Evolutionary conservation across 2,888 invertebrate species (phyloP).

Genomic region (Boloria selene): DNA sequence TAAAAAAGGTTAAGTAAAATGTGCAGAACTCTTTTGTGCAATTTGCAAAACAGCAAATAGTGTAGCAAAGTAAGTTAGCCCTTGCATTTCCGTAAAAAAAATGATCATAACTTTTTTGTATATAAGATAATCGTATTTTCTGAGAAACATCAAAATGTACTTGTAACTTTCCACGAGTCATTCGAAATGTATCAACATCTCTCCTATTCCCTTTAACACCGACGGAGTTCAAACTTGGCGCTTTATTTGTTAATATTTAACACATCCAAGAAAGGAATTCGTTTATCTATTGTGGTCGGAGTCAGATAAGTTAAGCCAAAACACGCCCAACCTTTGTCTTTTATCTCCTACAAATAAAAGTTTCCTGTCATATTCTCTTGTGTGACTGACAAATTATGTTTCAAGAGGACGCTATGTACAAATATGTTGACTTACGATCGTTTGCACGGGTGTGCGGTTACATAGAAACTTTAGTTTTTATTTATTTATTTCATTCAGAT

Average conservation of each 20-base stretch:
- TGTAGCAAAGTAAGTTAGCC: no score
- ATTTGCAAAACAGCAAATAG: slow-evolving; percentile 7
- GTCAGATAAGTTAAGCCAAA: slow-evolving; percentile 69
- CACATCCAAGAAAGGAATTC: slow-evolving; percentile 72
- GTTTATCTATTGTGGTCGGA: slow-evolving; percentile 66
- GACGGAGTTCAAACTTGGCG: slow-evolving; percentile 6
- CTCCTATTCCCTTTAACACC: not conserved
- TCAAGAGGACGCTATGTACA: slow-evolving; percentile 54
- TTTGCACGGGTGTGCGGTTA: slow-evolving; percentile 26
- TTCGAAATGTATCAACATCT: not conserved
- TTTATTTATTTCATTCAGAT: no score
- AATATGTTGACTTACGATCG: slow-evolving; percentile 49
- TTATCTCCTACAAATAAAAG: slow-evolving; percentile 77
- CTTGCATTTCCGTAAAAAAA: not conserved
- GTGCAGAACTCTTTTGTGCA: slow-evolving; percentile 23
- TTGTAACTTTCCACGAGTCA: no score
- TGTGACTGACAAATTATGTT: slow-evolving; percentile 56
- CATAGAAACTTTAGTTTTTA: slow-evolving; percentile 5
- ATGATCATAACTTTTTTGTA: not conserved
- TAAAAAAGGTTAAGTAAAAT: slow-evolving; percentile 37
- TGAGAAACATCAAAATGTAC: no score
- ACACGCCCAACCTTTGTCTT: slow-evolving; percentile 71
- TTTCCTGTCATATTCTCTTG: slow-evolving; percentile 66
- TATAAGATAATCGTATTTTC: no score
- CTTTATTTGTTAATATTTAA: slow-evolving; percentile 70